Base-by-base conservation (phyloP, 2,888 invertebrate species). In the Chaitophorus viminalis region DNA sequence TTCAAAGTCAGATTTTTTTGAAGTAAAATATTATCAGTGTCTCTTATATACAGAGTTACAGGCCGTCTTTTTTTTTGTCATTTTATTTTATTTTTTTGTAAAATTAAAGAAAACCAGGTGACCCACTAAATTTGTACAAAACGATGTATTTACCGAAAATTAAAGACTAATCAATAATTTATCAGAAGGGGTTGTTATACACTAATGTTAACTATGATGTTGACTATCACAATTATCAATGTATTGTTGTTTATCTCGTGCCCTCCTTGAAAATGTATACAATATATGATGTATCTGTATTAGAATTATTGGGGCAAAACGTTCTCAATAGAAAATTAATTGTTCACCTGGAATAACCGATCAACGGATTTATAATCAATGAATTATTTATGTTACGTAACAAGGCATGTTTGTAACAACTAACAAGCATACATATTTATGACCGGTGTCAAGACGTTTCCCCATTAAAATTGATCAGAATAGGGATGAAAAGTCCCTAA, bases 291-390 rank as follows among this genome's bases (percentile, higher is more conserved):
- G 4, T 25, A 21, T 36, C 74, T 21, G 14, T 21, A 39, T 65
- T 75, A 3, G 8, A 60, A 65, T n/a, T n/a, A 68, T 65, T 36
- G 65, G 75, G 83, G 65, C 65, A 21, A 25, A 25, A 76, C 29
- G 46, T 31, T 76, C 17, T 76, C 84, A 84, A 76, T 68, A 46
- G 46, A 18, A 76, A 84, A 65, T 76, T 68, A 46, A 84, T 76
- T 76, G 65, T 46, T 65, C 84, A 84, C 84, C 84, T 84, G 76
- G 84, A 76, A 76, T 29, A 46, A 60, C 31, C 65, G 76, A 76
- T 76, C 65, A 76, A 8, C 46, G 31, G 46, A 76, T 84, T 60
- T 46, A 25, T 25, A 70, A 52, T 29, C n/a, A n/a, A 76, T 84
- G 76, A 76, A 84, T 84, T 84, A 84, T 84, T 84, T 46, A 84